These are phyloP conservation scores for Odontothrips loti DNA, from an alignment of 2,888 invertebrate species.

Conservation along the genomic window DNA sequence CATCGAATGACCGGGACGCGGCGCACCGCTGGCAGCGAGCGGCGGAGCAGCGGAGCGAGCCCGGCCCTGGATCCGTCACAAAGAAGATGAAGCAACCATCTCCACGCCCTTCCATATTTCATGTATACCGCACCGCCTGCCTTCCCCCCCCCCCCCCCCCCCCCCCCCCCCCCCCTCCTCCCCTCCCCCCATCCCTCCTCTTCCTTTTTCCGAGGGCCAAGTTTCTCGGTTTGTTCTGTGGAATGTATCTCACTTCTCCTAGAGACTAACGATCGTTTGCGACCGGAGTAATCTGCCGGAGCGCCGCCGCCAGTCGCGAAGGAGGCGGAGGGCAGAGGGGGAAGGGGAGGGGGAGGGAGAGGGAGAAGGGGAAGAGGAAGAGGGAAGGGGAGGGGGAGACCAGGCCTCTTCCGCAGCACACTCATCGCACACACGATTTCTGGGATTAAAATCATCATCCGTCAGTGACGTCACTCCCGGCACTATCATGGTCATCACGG, in stretches of 20 bases:
- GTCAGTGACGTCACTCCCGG: too few relatives aligned
- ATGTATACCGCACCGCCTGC: neutral
- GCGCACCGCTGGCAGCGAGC: too few relatives aligned
- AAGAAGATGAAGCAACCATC: neutral
- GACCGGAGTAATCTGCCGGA: slow-evolving; percentile 18
- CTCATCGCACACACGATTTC: too few relatives aligned
- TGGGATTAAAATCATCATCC: too few relatives aligned
- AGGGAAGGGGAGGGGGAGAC: too few relatives aligned
- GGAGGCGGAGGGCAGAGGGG: too few relatives aligned
- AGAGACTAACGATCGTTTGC: slow-evolving; percentile 19
- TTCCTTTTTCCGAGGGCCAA: neutral
- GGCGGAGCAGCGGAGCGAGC: too few relatives aligned
- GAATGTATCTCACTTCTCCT: neutral
- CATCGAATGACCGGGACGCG: neutral
- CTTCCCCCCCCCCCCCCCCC: too few relatives aligned
- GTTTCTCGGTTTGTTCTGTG: slow-evolving; percentile 18
- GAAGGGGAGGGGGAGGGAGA: too few relatives aligned
- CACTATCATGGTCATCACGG: too few relatives aligned
- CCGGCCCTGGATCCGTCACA: neutral
- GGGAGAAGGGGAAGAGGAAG: too few relatives aligned
- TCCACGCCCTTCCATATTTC: slow-evolving; percentile 16
- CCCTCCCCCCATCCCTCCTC: neutral
- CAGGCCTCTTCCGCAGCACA: too few relatives aligned
- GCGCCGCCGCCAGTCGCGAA: neutral
- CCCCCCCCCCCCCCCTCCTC: neutral